phyloP scores from a whole-genome alignment of 2,113 vertebrate genomes.

The Python bivittatus region DNA sequence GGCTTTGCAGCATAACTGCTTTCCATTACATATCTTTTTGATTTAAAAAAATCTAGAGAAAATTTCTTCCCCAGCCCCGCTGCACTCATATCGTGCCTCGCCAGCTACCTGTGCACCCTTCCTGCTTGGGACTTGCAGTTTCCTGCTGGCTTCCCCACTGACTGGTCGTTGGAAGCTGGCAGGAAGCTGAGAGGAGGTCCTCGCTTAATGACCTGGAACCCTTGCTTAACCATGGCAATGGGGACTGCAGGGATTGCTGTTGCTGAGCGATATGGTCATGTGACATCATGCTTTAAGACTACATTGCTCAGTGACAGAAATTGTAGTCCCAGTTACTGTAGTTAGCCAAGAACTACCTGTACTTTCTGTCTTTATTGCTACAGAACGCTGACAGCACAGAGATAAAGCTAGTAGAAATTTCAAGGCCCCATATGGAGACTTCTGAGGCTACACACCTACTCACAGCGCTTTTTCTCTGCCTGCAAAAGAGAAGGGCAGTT shows the following conservation, averaged over 20 bases:
- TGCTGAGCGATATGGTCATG: not conserved
- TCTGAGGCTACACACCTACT: not conserved
- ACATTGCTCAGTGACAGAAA: not conserved
- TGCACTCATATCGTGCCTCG: not conserved
- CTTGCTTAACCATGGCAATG: not conserved
- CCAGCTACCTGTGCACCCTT: not conserved
- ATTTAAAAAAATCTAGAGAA: not conserved
- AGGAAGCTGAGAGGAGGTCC: not conserved
- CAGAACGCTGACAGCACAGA: not conserved
- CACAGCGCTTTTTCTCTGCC: not conserved
- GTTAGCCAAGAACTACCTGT: not conserved
- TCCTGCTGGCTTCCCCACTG: not conserved
- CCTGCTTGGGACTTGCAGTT: not conserved
- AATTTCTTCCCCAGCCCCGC: not conserved
- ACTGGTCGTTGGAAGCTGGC: not conserved
- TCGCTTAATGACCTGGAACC: not conserved
- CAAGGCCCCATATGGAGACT: not conserved
- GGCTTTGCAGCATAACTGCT: not conserved
- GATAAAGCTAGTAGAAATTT: not conserved
- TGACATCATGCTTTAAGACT: not conserved
- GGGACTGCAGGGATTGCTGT: not conserved
- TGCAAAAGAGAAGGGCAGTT: not conserved
- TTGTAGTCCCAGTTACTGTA: not conserved
- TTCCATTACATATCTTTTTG: not conserved
- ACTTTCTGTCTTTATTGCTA: not conserved